Base-by-base conservation (phyloP, 2,888 invertebrate genomes). In the Macaria notata region DNA sequence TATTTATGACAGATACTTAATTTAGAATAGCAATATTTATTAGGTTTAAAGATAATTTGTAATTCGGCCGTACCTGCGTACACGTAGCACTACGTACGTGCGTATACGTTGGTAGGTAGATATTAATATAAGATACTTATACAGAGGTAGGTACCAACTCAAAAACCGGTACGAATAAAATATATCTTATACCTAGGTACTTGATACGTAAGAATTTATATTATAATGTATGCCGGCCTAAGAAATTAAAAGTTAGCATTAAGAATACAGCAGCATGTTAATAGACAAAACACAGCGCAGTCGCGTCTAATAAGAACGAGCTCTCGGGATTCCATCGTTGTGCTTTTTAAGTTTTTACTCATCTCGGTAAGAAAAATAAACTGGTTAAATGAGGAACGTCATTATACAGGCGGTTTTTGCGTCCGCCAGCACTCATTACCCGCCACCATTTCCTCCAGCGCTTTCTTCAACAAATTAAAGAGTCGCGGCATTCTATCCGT, bases 381-480 rank as follows among this genome's bases (percentile, higher is more conserved):
- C 80, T 77, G 75, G 73, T 79, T 79, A 81, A 83, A 83, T 81
- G 81, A 81, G 79, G 75, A 70, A 69, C 76, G 78, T 84, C 86
- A 84, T 90, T 89, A 87, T 81, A 83, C 84, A 78, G 79, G 81
- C 72, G 77, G 81, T 86, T 84, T 87, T 90, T 89, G 86, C 82
- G 78, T 71, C 78, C 78, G 81, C 78, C 80, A 83, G 79, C 83
- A 85, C 88, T 89, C 87, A 89, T 90, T 89, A 78, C 76, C 69
- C 74, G 84, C 39, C 84, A 82, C 83, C 83, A 86, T 86, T 89
- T 89, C 89, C 89, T 89, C 87, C 83, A 82, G 88, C 86, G 84
- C 88, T 88, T 88, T 89, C 90, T 89, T 88, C 80, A 85, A 84
- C 85, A 87, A 89, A 89, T 89, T 90, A 89, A 89, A 90, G 84